Percentiles rank a stretch among this genome's conserved stretches.
Evolutionary conservation across 2,888 invertebrate genomes (phyloP).

Genomic region (Uropetala carovei): DNA sequence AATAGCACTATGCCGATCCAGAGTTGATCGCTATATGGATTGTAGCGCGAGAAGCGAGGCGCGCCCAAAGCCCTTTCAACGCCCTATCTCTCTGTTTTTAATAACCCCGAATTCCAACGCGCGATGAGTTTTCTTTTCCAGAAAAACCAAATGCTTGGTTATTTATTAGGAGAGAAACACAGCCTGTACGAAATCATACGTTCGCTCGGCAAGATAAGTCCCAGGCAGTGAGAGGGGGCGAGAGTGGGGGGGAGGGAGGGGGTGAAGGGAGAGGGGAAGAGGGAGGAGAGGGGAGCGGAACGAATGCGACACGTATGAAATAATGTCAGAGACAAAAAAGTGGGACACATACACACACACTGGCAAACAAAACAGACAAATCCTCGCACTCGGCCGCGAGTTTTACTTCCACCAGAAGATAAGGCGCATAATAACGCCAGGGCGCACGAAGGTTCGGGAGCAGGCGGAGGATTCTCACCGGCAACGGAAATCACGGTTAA

Average conservation of each 20-base stretch:
- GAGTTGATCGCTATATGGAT: conserved; percentile 17
- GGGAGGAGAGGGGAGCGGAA: no score
- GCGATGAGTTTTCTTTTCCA: not conserved
- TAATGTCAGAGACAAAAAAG: not conserved
- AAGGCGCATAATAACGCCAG: not conserved
- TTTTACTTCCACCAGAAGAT: not conserved
- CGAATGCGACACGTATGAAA: not conserved
- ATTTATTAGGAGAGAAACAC: not conserved
- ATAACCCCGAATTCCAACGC: not conserved
- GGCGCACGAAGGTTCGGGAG: not conserved
- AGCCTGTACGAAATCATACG: not conserved
- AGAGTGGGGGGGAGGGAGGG: no score
- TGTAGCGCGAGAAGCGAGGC: not conserved
- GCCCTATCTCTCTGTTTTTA: conserved; percentile 6
- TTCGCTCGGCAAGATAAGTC: no score
- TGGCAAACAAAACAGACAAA: not conserved
- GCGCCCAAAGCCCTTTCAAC: not conserved
- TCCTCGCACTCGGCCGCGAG: not conserved
- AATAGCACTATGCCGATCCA: not conserved
- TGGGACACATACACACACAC: not conserved
- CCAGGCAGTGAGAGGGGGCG: no score
- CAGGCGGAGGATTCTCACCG: not conserved
- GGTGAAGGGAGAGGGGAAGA: no score
- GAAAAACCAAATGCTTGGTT: not conserved
- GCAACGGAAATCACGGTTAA: not conserved